Evolutionary conservation across 2,888 invertebrate species (phyloP).

Genomic region (Sipha maydis): DNA sequence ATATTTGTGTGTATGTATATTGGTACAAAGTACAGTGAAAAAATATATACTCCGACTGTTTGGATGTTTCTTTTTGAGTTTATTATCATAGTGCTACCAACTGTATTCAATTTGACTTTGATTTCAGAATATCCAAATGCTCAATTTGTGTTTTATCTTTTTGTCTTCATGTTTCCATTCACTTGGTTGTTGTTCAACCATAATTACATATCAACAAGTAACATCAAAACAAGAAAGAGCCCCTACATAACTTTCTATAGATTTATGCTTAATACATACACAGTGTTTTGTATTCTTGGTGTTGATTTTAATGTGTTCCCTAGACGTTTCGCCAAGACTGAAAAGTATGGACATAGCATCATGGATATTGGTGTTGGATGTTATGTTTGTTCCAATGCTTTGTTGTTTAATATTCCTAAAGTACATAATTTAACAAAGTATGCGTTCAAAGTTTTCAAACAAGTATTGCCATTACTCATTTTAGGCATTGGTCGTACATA

Average conservation of each 20-base stretch:
- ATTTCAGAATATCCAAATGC: slow-evolving; percentile 66
- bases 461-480: slow-evolving; percentile 70
- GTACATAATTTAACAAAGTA: not conserved
- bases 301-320: slow-evolving; percentile 94
- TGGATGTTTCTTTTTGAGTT: slow-evolving; percentile 66
- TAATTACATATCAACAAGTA: slow-evolving; percentile 6
- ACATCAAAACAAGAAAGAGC: slow-evolving; percentile 62
- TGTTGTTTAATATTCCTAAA: slow-evolving; percentile 74
- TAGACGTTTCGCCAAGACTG: slow-evolving; percentile 86
- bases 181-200: slow-evolving; percentile 62
- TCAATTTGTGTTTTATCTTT: slow-evolving; percentile 65
- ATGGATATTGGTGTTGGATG: slow-evolving; percentile 97
- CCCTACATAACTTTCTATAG: slow-evolving; percentile 75
- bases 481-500: slow-evolving; percentile 75
- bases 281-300: slow-evolving; percentile 86
- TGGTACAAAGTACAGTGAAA: not conserved
- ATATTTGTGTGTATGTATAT: slow-evolving; percentile 25
- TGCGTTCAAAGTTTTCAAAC: slow-evolving; percentile 65
- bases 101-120: slow-evolving; percentile 67
- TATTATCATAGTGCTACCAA: slow-evolving; percentile 66
- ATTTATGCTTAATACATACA: slow-evolving; percentile 78
- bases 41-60: not conserved
- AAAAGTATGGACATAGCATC: slow-evolving; percentile 83
- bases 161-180: slow-evolving; percentile 65
- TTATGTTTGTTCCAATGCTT: slow-evolving; percentile 83